phyloP scores from a whole-genome alignment of 2,797 vertebrate genomes.

The Aratinga solstitialis region DNA sequence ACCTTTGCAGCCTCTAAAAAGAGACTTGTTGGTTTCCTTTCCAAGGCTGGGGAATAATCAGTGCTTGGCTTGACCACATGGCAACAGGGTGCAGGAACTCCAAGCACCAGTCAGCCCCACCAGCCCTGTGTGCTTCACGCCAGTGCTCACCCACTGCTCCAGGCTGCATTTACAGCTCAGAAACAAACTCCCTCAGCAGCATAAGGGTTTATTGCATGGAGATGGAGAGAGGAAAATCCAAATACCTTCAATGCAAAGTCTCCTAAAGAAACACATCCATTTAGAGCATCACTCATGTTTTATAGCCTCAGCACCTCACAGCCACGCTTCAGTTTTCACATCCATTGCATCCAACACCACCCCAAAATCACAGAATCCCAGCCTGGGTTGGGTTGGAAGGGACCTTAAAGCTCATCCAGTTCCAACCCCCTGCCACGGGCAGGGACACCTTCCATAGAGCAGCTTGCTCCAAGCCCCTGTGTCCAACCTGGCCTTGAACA shows the following conservation, averaged over 20 bases:
- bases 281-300: neutral
- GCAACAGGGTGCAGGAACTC: neutral
- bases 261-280: neutral
- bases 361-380: neutral
- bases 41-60: neutral
- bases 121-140: neutral
- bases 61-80: accelerated
- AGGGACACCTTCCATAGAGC: no score
- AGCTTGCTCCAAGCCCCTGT: no score
- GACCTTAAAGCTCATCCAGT: no score
- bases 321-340: neutral
- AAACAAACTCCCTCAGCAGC: neutral
- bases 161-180: neutral
- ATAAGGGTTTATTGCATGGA: neutral
- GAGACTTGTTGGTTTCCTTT: neutral
- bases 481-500: no score
- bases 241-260: neutral
- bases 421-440: no score
- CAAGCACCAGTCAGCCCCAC: neutral
- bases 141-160: neutral
- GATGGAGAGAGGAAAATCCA: neutral
- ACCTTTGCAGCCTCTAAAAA: neutral
- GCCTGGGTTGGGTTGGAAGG: no score
- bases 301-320: neutral
- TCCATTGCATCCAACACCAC: neutral